Evolutionary conservation across 2,113 vertebrate species (phyloP).

Genomic region (Ptilonorhynchus violaceus): DNA sequence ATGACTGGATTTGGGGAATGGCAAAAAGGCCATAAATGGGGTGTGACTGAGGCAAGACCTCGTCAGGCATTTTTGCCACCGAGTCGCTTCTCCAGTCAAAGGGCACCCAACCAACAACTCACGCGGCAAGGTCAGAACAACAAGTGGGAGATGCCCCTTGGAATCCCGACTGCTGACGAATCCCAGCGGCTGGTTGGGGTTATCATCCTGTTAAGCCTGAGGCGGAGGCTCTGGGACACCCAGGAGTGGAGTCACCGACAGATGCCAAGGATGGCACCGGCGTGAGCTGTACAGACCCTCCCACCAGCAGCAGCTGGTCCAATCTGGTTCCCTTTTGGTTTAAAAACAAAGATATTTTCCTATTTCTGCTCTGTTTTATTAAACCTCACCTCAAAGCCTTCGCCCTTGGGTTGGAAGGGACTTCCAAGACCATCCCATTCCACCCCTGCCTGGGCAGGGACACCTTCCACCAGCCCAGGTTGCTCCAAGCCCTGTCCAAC

Average conservation of each 20-base stretch:
- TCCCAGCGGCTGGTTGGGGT: neutral
- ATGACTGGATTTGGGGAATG: neutral
- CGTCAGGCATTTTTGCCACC: neutral
- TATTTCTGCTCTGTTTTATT: accelerated
- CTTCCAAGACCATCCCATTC: neutral
- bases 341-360: neutral
- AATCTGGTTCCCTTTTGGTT: accelerated
- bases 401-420: neutral
- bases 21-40: neutral
- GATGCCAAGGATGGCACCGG: neutral
- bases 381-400: neutral
- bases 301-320: accelerated
- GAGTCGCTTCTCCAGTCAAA: neutral
- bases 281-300: accelerated
- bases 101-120: neutral
- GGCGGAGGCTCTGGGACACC: neutral
- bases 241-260: neutral
- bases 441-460: neutral
- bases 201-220: neutral
- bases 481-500: neutral
- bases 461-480: neutral
- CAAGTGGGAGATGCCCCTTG: neutral
- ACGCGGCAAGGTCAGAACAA: accelerated
- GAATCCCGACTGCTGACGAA: neutral
- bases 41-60: neutral